Evolutionary conservation across 2,888 invertebrate genomes (phyloP).

Genomic region (Hypena proboscidalis): DNA sequence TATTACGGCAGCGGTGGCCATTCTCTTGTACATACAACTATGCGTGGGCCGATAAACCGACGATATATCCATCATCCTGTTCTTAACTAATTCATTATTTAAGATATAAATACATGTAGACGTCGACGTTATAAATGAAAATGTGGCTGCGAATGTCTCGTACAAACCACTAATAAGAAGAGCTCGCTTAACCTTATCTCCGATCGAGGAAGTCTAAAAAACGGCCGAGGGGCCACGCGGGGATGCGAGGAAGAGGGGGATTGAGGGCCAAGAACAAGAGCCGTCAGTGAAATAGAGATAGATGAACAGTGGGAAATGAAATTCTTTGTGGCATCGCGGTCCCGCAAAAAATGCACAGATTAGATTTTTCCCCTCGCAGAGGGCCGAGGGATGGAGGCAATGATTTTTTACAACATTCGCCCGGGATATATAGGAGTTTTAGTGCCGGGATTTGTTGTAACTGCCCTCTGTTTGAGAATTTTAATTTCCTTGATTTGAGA

Average conservation of each 20-base stretch:
- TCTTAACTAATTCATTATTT: too few relatives aligned
- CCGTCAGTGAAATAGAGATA: constrained; percentile 86
- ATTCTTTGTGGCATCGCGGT: constrained; percentile 86
- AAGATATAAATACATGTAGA: constrained; percentile 12
- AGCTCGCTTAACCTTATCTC: constrained; percentile 83
- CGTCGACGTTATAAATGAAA: constrained; percentile 68
- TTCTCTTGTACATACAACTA: too few relatives aligned
- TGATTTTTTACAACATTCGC: constrained; percentile 84
- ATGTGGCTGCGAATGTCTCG: constrained; percentile 67
- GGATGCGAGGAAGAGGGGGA: constrained; percentile 50
- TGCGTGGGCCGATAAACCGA: too few relatives aligned
- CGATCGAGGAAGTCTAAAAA: constrained; percentile 84
- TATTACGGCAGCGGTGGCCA: too few relatives aligned
- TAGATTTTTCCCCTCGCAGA: constrained; percentile 84
- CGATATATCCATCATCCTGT: too few relatives aligned
- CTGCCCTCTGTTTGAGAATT: constrained; percentile 81
- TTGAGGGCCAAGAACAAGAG: constrained; percentile 81
- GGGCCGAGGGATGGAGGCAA: constrained; percentile 83
- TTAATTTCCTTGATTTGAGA: constrained; percentile 81
- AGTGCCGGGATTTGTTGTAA: constrained; percentile 82
- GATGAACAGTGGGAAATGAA: constrained; percentile 87
- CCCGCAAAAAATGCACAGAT: constrained; percentile 86
- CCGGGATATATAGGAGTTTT: constrained; percentile 82
- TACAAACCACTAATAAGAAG: constrained; percentile 80
- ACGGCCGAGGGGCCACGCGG: constrained; percentile 61